A percentile compares a stretch with the other conserved stretches of the same genome.
These are phyloP conservation scores for Belgica antarctica DNA, from an alignment of 2,888 invertebrate species.

Conservation along the genomic window DNA sequence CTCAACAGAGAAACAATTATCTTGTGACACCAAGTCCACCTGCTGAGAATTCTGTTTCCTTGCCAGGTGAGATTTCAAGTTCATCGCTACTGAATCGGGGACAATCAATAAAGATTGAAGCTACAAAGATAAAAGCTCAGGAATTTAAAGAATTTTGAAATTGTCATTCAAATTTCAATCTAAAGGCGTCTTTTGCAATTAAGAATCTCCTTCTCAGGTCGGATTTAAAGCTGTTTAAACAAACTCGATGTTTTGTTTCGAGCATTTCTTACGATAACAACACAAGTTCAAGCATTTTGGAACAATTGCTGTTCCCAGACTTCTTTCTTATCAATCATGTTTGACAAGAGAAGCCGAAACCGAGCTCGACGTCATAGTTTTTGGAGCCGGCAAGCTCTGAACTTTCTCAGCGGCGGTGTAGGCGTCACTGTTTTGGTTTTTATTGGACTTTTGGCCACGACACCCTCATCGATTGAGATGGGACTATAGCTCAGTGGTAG, in stretches of 20 bases:
- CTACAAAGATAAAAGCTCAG: too few relatives aligned
- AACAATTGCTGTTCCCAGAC: too few relatives aligned
- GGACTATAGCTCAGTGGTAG: constrained; percentile 44
- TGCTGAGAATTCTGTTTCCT: constrained; percentile 55
- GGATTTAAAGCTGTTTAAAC: too few relatives aligned
- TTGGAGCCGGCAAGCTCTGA: background rate
- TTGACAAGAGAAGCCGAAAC: background rate
- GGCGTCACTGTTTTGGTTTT: background rate
- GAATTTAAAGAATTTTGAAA: too few relatives aligned
- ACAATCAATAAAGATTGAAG: too few relatives aligned
- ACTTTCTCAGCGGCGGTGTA: background rate
- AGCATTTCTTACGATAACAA: too few relatives aligned
- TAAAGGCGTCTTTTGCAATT: too few relatives aligned
- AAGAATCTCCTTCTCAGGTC: too few relatives aligned
- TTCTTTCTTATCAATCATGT: background rate
- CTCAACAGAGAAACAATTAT: constrained; percentile 52
- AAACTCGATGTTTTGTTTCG: too few relatives aligned
- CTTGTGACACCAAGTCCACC: constrained; percentile 55
- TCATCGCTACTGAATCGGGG: too few relatives aligned
- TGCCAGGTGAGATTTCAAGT: constrained; percentile 53
- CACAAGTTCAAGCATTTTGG: too few relatives aligned
- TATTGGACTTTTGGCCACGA: background rate
- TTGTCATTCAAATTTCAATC: too few relatives aligned
- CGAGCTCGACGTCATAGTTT: background rate
- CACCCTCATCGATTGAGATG: background rate